Base-by-base conservation (phyloP, 2,113 vertebrate genomes). In the Catharus fuscescens region DNA sequence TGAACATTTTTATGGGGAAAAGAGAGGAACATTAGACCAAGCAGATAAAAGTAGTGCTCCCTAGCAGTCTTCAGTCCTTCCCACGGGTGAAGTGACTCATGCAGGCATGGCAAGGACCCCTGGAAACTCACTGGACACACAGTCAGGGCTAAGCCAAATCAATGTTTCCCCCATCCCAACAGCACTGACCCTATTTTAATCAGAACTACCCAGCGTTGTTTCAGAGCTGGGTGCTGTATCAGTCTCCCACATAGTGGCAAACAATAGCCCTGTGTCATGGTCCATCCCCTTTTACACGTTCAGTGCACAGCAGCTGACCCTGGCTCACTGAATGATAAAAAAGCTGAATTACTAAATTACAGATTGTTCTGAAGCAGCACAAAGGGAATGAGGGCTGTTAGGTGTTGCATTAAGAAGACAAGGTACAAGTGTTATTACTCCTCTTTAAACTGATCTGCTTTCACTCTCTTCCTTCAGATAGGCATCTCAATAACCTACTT, bases 71-170 rank as follows among this genome's bases (percentile, higher is more conserved):
- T 40, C 36, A 36, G 40, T 56, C 20, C 70, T 64, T 64, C 48
- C 48, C 4, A 21, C 2, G n/a, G 34, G 14, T n/a, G 14, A 69
- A 80, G 8, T 0, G 2, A 48, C 52, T 2, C 28, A 48, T 34
- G 17, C 7, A 1, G 5, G 40, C 36, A 14, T 6, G 6, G 78
- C n/a, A 85, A 93, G 38, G 28, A 47, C 0, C 18, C 18, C 62
- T 29, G n/a, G 44, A 72, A 89, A 50, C 17, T 23, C 74, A 50
- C 24, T 2, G 2, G 83, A 50, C 38, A 40, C 57, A 25, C 1
- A 2, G 25, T 12, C 70, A 90, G 59, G 54, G 59, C 59, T n/a
- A 25, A 80, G 16, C 25, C 59, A 53, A 53, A 67, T 47, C 1
- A 0, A 36, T 5, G 0, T 53, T 76, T 28, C 45, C 42, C 54